A percentile compares a stretch with the other conserved stretches of the same genome.
Conservation (phyloP, 35 echinoderm and acorn worm species). For the Diadema setosum region DNA sequence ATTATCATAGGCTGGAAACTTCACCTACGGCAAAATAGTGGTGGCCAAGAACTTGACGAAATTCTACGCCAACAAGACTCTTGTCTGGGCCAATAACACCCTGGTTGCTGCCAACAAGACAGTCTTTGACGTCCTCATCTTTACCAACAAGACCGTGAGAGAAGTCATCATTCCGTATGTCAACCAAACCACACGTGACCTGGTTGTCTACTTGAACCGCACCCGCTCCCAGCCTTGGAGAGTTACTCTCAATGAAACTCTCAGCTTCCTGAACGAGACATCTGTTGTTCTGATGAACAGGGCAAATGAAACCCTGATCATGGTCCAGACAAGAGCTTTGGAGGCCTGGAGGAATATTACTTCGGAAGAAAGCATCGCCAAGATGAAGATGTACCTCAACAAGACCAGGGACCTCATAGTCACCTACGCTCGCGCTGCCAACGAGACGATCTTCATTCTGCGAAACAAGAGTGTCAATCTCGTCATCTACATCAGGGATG, state of each 20-base stretch:
- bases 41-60: neutral
- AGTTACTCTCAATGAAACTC: neutral
- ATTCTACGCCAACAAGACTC: neutral
- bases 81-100: neutral
- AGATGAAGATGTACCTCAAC: constrained; percentile 20
- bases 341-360: neutral
- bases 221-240: constrained; percentile 47
- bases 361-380: constrained; percentile 16
- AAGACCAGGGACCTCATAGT: constrained; percentile 27
- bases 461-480: neutral
- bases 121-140: neutral
- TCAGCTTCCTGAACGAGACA: constrained; percentile 1
- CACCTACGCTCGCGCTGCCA: neutral
- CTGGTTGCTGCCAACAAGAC: neutral
- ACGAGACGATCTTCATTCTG: constrained; percentile 17
- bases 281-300: neutral
- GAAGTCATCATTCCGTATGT: neutral
- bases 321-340: neutral
- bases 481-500: neutral
- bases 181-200: neutral
- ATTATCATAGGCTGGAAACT: neutral
- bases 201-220: constrained; percentile 19
- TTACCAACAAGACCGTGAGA: neutral
- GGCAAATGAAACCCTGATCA: neutral
- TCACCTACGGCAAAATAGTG: neutral